Base-by-base conservation (phyloP, 2,888 invertebrate species). In the Salpingus planirostris region DNA sequence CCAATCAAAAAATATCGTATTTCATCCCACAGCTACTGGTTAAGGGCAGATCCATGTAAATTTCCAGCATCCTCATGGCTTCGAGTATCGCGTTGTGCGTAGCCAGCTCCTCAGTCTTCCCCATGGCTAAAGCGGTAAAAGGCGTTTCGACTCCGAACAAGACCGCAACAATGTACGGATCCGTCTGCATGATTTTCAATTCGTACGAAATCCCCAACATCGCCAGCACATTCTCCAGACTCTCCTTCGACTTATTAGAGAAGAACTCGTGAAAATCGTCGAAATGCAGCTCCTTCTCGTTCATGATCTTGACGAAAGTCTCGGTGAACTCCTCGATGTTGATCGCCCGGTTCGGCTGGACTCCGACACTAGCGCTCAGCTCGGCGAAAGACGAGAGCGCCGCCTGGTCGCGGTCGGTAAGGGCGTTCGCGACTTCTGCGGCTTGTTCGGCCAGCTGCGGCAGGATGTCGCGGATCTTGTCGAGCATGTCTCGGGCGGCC, bases 401-500 rank as follows among this genome's bases (percentile, higher is more conserved):
- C 18, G 45, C 47, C 7, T 35, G 23, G 27, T 54, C 52, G 21
- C 13, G 23, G 21, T 46, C 49, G 1, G 31, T 38, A 15, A 48
- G 24, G 5, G 42, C 38, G 25, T 43, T 45, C 10, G 29, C 13
- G 6, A 40, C 31, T 28, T 32, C 31, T 24, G 22, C 38, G 33
- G 23, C 33, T 28, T 45, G 38, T n/a, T 33, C 38, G 15, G 35
- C 25, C 12, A 51, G 35, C 21, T 54, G 43, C 11, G 57, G 56
- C 25, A 52, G 29, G 13, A 50, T 38, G 27, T 47, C 42, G 23
- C 39, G 48, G 5, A 57, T 43, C 22, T 53, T 58, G 8, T 59
- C 54, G 15, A 62, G 27, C 62, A 64, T 63, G 18, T 64, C 65
- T 42, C 60, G 60, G 2, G 80, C 77, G 22, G 76, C 76, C 15